These are phyloP conservation scores for Listronotus bonariensis DNA, from an alignment of 1,140 invertebrate genomes.

Conservation along the genomic window DNA sequence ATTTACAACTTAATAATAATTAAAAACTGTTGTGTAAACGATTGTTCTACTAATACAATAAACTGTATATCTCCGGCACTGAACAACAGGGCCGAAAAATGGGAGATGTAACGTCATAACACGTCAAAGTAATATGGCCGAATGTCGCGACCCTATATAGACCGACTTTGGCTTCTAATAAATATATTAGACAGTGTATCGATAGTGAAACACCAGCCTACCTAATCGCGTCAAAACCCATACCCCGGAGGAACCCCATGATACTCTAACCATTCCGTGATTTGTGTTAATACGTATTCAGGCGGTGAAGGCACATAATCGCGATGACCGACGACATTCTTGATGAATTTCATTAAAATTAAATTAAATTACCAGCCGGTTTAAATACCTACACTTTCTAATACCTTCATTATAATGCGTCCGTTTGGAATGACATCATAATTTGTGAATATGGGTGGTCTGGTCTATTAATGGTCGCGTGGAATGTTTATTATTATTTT, in stretches of 20 bases:
- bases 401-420: slow-evolving; percentile 13
- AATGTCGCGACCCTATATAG: too few species aligned
- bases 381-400: slow-evolving; percentile 3
- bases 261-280: slow-evolving; percentile 17
- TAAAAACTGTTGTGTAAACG: too few species aligned
- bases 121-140: too few species aligned
- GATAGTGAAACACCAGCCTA: slow-evolving; percentile 2
- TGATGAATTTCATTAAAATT: slow-evolving; percentile 24
- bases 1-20: too few species aligned
- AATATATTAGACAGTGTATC: not conserved
- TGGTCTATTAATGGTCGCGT: not conserved
- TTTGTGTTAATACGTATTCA: slow-evolving; percentile 23
- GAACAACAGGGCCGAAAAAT: too few species aligned
- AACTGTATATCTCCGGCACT: too few species aligned
- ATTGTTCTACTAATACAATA: too few species aligned
- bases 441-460: slow-evolving; percentile 1
- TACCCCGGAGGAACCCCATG: slow-evolving; percentile 16
- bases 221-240: not conserved
- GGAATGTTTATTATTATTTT: too few species aligned
- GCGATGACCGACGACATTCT: slow-evolving; percentile 19
- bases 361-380: slow-evolving; percentile 14
- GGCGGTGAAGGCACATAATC: slow-evolving; percentile 19
- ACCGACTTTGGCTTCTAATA: too few species aligned
- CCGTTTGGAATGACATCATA: not conserved
- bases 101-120: too few species aligned